Percentiles rank a stretch among this genome's conserved stretches.
Evolutionary conservation across 2,888 invertebrate genomes (phyloP).

Genomic region (Chesias legatella): DNA sequence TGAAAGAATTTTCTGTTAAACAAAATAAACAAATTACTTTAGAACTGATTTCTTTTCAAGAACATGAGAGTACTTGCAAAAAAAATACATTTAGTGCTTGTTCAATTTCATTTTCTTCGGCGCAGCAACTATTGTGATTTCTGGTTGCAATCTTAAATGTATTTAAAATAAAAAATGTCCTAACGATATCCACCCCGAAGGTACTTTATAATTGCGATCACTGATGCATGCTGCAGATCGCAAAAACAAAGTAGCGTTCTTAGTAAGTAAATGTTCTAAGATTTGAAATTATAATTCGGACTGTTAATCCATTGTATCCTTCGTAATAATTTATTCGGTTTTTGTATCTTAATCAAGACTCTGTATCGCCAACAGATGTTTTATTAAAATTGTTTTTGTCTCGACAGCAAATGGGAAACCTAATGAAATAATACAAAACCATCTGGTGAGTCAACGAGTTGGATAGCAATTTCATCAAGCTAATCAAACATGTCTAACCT

Average conservation of each 20-base stretch:
- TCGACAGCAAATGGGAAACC: neutral
- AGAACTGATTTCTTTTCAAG: too few relatives aligned
- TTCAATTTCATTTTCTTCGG: too few relatives aligned
- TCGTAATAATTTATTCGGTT: slow-evolving; percentile 7
- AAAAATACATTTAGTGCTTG: too few relatives aligned
- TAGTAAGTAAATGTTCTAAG: slow-evolving; percentile 1
- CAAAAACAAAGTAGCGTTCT: slow-evolving; percentile 21
- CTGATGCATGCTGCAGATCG: slow-evolving; percentile 39
- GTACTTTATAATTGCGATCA: slow-evolving; percentile 23
- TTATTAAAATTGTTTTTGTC: slow-evolving; percentile 3
- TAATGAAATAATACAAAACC: neutral
- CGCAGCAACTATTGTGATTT: too few relatives aligned
- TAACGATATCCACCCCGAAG: slow-evolving; percentile 1
- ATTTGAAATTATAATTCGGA: slow-evolving; percentile 22
- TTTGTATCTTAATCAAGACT: slow-evolving; percentile 9
- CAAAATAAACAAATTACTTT: too few relatives aligned
- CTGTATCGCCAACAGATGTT: neutral
- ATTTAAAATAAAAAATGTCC: neutral
- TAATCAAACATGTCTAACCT: too few relatives aligned
- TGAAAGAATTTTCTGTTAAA: too few relatives aligned
- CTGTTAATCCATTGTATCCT: slow-evolving; percentile 13
- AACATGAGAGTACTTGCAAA: too few relatives aligned
- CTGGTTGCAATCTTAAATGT: too few relatives aligned
- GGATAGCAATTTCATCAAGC: too few relatives aligned
- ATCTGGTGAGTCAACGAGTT: too few relatives aligned